Evolutionary conservation across 2,888 invertebrate species (phyloP), one percentile per base, ranked within the genome.

Genomic region (Hirtodrosophila duncani): DNA sequence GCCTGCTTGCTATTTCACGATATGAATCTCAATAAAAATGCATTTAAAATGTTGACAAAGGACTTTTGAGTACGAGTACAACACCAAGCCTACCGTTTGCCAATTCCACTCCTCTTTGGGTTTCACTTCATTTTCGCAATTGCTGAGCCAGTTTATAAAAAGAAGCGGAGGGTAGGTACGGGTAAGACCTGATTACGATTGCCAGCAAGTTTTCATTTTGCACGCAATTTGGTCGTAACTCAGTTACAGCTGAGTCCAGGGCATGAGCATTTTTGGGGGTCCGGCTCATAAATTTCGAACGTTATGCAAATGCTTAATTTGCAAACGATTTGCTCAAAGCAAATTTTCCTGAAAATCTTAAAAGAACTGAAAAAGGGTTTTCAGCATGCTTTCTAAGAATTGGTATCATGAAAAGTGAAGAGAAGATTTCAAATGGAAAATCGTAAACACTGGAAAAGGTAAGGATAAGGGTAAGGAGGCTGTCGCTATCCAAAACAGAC

Each of bases 21-120:
- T 80, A 83, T 80, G 80, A 82, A 77, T 82, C 83, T 80, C 83
- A 83, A 83, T 83, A 82, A 83, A 83, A 83, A 81, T 82, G 83
- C 84, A 84, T 84, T 84, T 84, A 79, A 77, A 84, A 78, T 83
- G 77, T 80, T 83, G 81, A 83, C 83, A 84, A 84, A 82, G 75
- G 82, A 75, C 67, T 68, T 68, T 62, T 23, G 13, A 16, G 20
- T 29, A 29, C 13, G 30, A 16, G 16, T 8, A 16, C 30, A 8
- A n/a, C 17, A 2, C 3, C n/a, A n/a, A n/a, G n/a, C n/a, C n/a
- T n/a, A n/a, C n/a, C n/a, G n/a, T n/a, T n/a, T n/a, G n/a, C n/a
- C n/a, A n/a, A n/a, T n/a, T n/a, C 41, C 43, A 14, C 33, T 16
- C 9, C 6, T 7, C 13, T 21, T 6, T 14, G 7, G 34, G 20